These are phyloP conservation scores for Drosophila malerkotliana DNA, from an alignment of 1,140 invertebrate species.

Conservation along the genomic window DNA sequence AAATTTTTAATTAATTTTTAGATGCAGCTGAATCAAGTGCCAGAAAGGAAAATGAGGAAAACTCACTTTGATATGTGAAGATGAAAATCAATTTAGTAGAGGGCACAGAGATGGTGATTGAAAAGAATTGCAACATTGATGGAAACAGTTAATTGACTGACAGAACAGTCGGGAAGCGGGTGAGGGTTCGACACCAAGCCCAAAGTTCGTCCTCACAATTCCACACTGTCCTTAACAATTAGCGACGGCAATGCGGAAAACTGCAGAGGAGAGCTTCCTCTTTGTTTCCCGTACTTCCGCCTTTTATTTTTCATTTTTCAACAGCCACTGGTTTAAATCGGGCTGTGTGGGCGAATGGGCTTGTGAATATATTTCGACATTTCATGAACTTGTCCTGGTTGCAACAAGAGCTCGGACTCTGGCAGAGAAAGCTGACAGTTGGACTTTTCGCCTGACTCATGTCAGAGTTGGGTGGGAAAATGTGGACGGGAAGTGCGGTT, in stretches of 20 bases:
- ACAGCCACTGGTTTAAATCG: constrained; percentile 17
- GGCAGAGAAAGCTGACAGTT: constrained; percentile 30
- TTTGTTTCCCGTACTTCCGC: neutral
- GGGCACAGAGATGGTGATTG: constrained; percentile 22
- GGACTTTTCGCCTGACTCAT: constrained; percentile 34
- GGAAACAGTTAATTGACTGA: constrained; percentile 73
- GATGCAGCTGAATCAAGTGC: constrained; percentile 3
- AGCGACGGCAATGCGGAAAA: constrained; percentile 47
- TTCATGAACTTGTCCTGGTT: constrained; percentile 57
- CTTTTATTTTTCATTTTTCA: neutral
- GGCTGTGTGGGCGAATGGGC: constrained; percentile 8
- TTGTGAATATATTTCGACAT: constrained; percentile 54
- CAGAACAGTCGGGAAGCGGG: constrained; percentile 43
- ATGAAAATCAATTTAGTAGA: constrained; percentile 43
- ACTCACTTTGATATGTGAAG: constrained; percentile 10
- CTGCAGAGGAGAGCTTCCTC: constrained; percentile 14
- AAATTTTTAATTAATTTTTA: constrained; percentile 35
- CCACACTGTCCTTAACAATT: constrained; percentile 30
- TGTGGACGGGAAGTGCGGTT: constrained; percentile 13
- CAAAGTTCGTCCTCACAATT: neutral
- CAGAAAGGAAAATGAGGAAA: constrained; percentile 3
- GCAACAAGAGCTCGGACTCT: constrained; percentile 22
- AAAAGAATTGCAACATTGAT: constrained; percentile 58
- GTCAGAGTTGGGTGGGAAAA: constrained; percentile 21
- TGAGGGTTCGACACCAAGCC: constrained; percentile 3